A percentile compares a stretch with the other conserved stretches of the same genome.
Evolutionary conservation across 2,113 vertebrate species (phyloP).

Genomic region (Gymnarchus niloticus): DNA sequence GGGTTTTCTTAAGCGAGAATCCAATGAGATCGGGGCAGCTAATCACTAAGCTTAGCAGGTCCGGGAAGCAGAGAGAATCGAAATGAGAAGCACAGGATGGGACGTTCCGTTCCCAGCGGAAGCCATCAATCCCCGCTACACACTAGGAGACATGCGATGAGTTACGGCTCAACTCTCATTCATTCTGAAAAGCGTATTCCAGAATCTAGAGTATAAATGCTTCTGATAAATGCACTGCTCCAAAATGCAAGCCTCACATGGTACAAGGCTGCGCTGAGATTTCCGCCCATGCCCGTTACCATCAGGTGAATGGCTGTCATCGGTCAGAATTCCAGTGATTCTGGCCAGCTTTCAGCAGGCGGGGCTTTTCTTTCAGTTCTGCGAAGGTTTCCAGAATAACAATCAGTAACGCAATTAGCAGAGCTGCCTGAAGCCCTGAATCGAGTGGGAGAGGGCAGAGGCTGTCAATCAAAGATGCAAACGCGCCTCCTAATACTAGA

Average conservation of each 20-base stretch:
- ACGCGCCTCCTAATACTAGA: not conserved
- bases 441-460: too few species aligned
- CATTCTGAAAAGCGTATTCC: slow-evolving; percentile 22
- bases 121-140: not conserved
- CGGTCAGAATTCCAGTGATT: not conserved
- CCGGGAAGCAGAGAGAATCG: not conserved
- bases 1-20: not conserved
- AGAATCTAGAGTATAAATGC: slow-evolving; percentile 19
- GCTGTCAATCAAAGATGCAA: not conserved
- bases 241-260: not conserved
- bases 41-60: not conserved
- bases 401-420: not conserved
- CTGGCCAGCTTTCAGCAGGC: not conserved
- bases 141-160: not conserved
- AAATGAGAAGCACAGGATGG: slow-evolving; percentile 6
- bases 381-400: too few species aligned
- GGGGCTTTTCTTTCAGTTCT: not conserved
- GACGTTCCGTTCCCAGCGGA: slow-evolving; percentile 3
- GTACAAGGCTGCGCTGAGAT: not conserved
- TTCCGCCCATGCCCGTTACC: not conserved
- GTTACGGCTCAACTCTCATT: slow-evolving; percentile 23
- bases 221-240: not conserved
- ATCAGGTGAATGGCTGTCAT: too few species aligned
- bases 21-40: not conserved
- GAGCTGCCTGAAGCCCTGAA: too few species aligned